Evolutionary conservation across 2,888 invertebrate genomes (phyloP).

Genomic region (Orthosia cruda): DNA sequence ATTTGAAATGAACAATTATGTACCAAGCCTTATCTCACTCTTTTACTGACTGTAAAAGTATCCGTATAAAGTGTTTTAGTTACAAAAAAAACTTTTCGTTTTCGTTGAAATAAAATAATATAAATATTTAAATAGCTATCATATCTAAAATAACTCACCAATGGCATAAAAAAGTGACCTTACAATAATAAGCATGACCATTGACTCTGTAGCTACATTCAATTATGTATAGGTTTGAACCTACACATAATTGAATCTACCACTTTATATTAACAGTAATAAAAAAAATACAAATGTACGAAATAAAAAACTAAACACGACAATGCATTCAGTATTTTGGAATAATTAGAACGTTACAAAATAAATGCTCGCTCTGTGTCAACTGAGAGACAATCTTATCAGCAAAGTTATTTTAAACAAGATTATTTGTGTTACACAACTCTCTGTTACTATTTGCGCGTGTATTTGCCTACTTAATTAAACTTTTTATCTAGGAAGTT

Average conservation of each 20-base stretch:
- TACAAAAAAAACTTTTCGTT: not conserved
- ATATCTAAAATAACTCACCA: constrained; percentile 7
- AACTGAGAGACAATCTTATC: constrained; percentile 42
- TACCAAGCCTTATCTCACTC: too few relatives aligned
- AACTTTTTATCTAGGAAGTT: constrained; percentile 93
- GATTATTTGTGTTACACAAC: constrained; percentile 20
- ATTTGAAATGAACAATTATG: too few relatives aligned
- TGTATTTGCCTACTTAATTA: constrained; percentile 12
- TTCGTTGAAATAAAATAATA: not conserved
- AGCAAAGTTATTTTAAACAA: constrained; percentile 32
- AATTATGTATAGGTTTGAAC: not conserved
- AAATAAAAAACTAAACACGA: not conserved
- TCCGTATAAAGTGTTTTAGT: not conserved
- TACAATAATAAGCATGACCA: too few relatives aligned
- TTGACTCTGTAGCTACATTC: not conserved
- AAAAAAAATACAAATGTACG: not conserved
- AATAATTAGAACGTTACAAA: constrained; percentile 4
- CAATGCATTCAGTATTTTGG: constrained; percentile 1
- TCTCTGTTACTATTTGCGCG: constrained; percentile 2
- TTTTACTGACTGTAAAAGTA: not conserved
- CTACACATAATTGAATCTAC: not conserved
- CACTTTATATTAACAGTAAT: not conserved
- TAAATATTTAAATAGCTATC: constrained; percentile 5
- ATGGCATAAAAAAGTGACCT: not conserved
- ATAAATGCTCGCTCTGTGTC: constrained; percentile 36